Evolutionary conservation across 2,797 vertebrate species (phyloP).

Genomic region (Gobionotothen gibberifrons): DNA sequence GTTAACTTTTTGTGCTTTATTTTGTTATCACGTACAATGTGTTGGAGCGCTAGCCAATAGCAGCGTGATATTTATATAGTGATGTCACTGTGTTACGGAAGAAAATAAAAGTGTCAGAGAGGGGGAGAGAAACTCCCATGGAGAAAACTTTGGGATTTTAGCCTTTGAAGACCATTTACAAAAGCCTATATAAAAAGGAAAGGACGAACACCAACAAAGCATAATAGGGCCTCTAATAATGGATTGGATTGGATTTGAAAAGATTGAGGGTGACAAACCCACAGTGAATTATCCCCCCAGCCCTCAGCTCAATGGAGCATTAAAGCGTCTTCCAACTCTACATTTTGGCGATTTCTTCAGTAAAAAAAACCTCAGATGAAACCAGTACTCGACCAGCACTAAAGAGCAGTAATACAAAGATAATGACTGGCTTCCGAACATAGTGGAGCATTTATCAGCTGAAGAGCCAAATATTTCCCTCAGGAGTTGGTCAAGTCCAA

Average conservation of each 20-base stretch:
- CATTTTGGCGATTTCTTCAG: neutral
- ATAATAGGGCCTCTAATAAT: neutral
- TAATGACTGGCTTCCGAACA: neutral
- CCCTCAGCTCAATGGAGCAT: neutral
- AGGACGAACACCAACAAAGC: too few relatives aligned
- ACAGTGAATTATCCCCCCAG: neutral
- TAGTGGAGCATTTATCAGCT: conserved; percentile 8
- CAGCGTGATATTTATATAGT: too few relatives aligned
- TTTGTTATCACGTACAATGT: too few relatives aligned
- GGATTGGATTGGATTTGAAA: neutral
- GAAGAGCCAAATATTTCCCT: conserved; percentile 6
- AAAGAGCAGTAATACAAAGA: conserved; percentile 2
- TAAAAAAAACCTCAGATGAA: conserved; percentile 2
- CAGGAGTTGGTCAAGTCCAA: neutral
- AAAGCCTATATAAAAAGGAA: too few relatives aligned
- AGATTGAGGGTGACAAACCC: neutral
- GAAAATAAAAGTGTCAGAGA: too few relatives aligned
- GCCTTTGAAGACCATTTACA: too few relatives aligned
- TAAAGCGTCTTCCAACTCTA: neutral
- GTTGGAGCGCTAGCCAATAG: too few relatives aligned
- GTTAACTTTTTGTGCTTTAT: too few relatives aligned
- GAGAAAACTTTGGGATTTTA: too few relatives aligned
- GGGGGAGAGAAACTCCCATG: too few relatives aligned
- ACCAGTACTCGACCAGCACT: neutral
- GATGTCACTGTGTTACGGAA: too few relatives aligned